Evolutionary conservation across 2,888 invertebrate genomes (phyloP).

Genomic region (Pelosia muscerda): DNA sequence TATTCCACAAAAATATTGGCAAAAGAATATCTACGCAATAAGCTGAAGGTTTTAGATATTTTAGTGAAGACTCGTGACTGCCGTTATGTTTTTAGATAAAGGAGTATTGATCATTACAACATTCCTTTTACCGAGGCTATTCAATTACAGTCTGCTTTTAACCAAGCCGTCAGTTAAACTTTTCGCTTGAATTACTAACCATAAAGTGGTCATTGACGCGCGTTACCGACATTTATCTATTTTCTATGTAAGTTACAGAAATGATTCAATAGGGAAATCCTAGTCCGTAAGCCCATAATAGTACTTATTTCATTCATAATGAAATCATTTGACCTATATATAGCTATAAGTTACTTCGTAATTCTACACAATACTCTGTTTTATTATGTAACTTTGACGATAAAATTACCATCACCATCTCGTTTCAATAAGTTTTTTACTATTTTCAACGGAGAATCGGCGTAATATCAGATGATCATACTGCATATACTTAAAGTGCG

Average conservation of each 20-base stretch:
- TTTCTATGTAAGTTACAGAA: not conserved
- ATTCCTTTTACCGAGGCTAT: not conserved
- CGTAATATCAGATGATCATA: too few relatives aligned
- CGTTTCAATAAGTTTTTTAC: too few relatives aligned
- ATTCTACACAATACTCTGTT: not conserved
- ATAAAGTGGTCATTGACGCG: not conserved
- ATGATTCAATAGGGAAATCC: conserved; percentile 11
- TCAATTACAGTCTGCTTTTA: not conserved
- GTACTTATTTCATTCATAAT: conserved; percentile 7
- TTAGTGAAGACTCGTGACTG: not conserved
- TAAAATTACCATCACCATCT: too few relatives aligned
- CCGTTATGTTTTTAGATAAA: not conserved
- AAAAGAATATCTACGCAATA: too few relatives aligned
- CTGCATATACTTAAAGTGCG: too few relatives aligned
- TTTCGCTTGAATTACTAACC: not conserved
- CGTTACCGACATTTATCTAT: not conserved
- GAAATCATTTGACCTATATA: conserved; percentile 20
- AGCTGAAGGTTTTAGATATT: not conserved
- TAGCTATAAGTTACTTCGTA: not conserved
- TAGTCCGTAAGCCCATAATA: not conserved
- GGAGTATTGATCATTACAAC: not conserved
- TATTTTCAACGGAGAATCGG: too few relatives aligned
- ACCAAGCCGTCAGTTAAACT: not conserved
- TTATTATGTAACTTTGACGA: too few relatives aligned
- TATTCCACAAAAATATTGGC: too few relatives aligned